Percentiles rank a stretch among this genome's conserved stretches.
phyloP scores from a whole-genome alignment of 2,888 invertebrate species.

The Quadriops clusia region DNA sequence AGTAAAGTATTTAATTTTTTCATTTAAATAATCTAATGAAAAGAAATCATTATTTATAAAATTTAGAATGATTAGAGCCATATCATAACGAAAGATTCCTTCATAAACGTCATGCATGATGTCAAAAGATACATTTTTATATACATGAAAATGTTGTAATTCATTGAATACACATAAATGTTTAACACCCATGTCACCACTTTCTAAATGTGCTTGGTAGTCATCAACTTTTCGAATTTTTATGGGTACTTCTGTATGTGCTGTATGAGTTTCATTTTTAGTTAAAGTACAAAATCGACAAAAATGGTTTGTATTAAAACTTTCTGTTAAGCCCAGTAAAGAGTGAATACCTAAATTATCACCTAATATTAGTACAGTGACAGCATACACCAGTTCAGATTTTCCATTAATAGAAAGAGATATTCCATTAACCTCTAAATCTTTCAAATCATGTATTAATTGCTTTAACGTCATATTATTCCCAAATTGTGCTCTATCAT shows the following conservation, averaged over 20 bases:
- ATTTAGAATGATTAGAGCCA: constrained; percentile 17
- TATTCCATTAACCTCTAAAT: constrained; percentile 19
- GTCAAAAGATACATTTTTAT: constrained; percentile 20
- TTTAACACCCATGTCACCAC: constrained; percentile 16
- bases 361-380: constrained; percentile 16
- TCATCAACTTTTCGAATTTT: not conserved
- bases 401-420: constrained; percentile 11
- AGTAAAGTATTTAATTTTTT: constrained; percentile 14
- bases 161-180: constrained; percentile 19
- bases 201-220: constrained; percentile 5
- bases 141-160: constrained; percentile 18
- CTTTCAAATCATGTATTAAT: constrained; percentile 17
- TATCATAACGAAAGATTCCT: constrained; percentile 19
- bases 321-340: constrained; percentile 20
- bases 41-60: constrained; percentile 12
- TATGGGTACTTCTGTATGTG: not conserved
- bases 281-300: too few relatives aligned
- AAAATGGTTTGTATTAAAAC: constrained; percentile 18
- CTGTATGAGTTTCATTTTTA: too few relatives aligned
- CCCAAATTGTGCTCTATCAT: constrained; percentile 19
- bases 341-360: constrained; percentile 22
- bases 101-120: constrained; percentile 23
- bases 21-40: constrained; percentile 14
- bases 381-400: constrained; percentile 14
- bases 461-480: constrained; percentile 17